Conservation (phyloP, 2,797 vertebrate species). For the Podarcis lilfordi region DNA sequence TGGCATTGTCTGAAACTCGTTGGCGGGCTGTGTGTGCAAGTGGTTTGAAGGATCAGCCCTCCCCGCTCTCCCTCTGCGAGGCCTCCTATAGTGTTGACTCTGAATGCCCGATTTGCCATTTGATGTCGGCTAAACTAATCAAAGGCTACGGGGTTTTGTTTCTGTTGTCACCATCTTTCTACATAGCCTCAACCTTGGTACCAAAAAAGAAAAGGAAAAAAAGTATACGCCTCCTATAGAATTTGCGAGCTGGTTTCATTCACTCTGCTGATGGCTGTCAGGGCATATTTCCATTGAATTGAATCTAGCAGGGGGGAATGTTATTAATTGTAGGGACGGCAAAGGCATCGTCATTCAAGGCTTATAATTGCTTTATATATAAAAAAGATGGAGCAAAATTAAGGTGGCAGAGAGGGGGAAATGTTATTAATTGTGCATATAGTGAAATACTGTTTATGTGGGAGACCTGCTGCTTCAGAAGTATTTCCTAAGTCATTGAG, state of each 20-base stretch:
- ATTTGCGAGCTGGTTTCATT: constrained; percentile 27
- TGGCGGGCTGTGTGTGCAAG: not conserved
- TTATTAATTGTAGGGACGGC: constrained; percentile 28
- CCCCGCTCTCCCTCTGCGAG: not conserved
- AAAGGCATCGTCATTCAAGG: constrained; percentile 12
- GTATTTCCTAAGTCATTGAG: not conserved
- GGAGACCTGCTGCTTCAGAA: not conserved
- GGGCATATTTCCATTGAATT: not conserved
- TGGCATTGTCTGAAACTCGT: not conserved
- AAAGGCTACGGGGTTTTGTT: constrained; percentile 30
- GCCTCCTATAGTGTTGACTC: constrained; percentile 17
- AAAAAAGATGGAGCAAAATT: not conserved
- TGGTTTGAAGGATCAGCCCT: constrained; percentile 3
- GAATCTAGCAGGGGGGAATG: constrained; percentile 13
- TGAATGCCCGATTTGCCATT: constrained; percentile 40
- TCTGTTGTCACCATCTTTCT: constrained; percentile 16
- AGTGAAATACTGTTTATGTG: constrained; percentile 38
- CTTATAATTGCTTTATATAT: not conserved
- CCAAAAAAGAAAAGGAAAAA: not conserved
- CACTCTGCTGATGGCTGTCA: rapidly evolving
- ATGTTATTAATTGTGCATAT: constrained; percentile 11
- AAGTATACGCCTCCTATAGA: not conserved
- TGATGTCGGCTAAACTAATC: constrained; percentile 39
- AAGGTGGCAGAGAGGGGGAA: not conserved
- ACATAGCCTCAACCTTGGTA: constrained; percentile 15